Percentiles rank a stretch among this genome's conserved stretches.
Evolutionary conservation across 2,113 vertebrate genomes (phyloP).

Genomic region (Sisor rabdophorus): DNA sequence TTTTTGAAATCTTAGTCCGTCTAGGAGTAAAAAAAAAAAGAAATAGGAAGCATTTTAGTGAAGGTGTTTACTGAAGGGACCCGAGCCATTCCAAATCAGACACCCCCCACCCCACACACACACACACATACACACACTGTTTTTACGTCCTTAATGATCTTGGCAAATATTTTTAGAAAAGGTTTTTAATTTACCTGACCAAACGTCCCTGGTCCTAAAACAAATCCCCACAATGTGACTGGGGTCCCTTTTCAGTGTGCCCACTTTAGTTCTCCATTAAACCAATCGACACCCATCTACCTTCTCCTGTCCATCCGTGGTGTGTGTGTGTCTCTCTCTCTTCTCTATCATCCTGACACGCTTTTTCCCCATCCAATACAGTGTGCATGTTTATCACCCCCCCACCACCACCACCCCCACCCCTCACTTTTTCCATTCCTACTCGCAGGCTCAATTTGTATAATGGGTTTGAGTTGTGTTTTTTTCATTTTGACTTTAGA

Average conservation of each 20-base stretch:
- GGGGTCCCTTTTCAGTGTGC: constrained; percentile 87
- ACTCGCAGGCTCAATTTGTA: constrained; percentile 63
- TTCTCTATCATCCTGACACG: constrained; percentile 59
- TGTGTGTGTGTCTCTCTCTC: constrained; percentile 60
- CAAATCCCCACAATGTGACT: constrained; percentile 57
- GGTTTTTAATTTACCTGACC: neutral
- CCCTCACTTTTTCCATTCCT: constrained; percentile 44
- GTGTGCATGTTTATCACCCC: constrained; percentile 74
- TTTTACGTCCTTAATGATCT: neutral
- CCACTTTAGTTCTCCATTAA: constrained; percentile 60
- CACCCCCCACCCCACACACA: too few relatives aligned
- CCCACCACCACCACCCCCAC: neutral
- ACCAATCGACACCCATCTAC: constrained; percentile 53
- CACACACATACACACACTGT: neutral
- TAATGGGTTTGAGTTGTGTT: constrained; percentile 51
- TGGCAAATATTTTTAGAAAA: neutral
- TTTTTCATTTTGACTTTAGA: constrained; percentile 38
- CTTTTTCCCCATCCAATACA: constrained; percentile 56
- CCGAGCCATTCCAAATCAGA: constrained; percentile 60
- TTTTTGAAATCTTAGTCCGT: constrained; percentile 22
- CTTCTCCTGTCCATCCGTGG: constrained; percentile 61
- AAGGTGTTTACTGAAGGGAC: constrained; percentile 61
- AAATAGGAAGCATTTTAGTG: constrained; percentile 55
- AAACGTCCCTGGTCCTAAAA: neutral
- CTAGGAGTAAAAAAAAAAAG: constrained; percentile 20